Conservation (phyloP, 53 echinoderm and acorn worm genomes). For the Echinarachnius parma region DNA sequence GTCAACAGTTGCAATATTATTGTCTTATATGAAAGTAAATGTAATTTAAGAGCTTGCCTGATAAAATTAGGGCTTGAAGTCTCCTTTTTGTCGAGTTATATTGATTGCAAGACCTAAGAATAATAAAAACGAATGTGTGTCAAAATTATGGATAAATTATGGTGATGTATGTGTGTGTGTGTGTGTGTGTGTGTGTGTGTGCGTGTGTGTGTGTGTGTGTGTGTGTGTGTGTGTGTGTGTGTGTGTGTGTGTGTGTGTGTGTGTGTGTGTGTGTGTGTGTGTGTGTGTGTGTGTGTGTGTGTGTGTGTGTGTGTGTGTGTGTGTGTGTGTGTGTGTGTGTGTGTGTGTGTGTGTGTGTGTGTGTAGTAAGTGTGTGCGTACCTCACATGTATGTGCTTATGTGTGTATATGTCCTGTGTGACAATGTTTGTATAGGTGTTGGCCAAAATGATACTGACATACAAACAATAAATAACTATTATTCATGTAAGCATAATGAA, state of each 20-base stretch:
- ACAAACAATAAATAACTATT: too few relatives aligned
- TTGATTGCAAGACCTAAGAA: too few relatives aligned
- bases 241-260: constrained; percentile 11
- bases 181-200: not conserved
- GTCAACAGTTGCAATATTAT: too few relatives aligned
- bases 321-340: constrained; percentile 11
- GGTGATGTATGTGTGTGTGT: not conserved
- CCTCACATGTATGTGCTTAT: not conserved
- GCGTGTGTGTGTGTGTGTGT: not conserved
- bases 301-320: not conserved
- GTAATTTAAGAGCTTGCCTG: too few relatives aligned
- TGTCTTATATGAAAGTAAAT: too few relatives aligned
- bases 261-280: not conserved
- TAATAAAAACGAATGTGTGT: not conserved
- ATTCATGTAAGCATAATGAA: too few relatives aligned
- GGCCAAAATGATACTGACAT: too few relatives aligned
- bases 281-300: not conserved
- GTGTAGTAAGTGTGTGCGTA: not conserved
- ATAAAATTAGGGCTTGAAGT: too few relatives aligned
- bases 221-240: constrained; percentile 13
- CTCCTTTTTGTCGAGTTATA: too few relatives aligned
- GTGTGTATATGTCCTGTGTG: not conserved
- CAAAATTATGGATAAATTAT: not conserved
- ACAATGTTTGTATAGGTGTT: not conserved
- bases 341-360: not conserved